phyloP scores from a whole-genome alignment of 2,888 invertebrate genomes.

The Philhelius pedissequus region DNA sequence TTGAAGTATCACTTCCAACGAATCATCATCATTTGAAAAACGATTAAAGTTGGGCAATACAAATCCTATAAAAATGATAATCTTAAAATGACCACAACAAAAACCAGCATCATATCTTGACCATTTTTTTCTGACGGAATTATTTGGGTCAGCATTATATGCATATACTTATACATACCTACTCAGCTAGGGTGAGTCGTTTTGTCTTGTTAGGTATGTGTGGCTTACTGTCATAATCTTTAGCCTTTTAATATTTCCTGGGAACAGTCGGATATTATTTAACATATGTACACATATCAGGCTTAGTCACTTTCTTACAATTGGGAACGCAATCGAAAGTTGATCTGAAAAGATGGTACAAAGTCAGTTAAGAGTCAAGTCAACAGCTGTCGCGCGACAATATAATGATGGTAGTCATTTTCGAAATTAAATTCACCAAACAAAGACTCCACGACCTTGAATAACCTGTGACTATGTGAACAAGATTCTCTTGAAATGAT shows the following conservation, averaged over 20 bases:
- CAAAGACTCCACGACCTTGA: slow-evolving; percentile 22
- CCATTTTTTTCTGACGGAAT: not conserved
- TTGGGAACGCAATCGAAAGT: slow-evolving; percentile 50
- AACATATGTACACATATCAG: not conserved
- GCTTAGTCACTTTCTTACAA: slow-evolving; percentile 9
- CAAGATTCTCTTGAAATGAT: not conserved
- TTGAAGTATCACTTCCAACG: not conserved
- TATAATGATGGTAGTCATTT: not conserved
- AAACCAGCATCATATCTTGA: not conserved
- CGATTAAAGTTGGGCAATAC: slow-evolving; percentile 15
- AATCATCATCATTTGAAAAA: slow-evolving; percentile 5
- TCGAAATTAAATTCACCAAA: slow-evolving; percentile 10
- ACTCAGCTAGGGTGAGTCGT: slow-evolving; percentile 3
- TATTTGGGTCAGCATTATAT: slow-evolving; percentile 33
- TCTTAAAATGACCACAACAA: slow-evolving; percentile 24
- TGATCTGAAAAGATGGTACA: not conserved
- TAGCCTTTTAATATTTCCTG: not conserved
- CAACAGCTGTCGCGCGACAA: slow-evolving; percentile 33
- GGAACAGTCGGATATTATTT: slow-evolving; percentile 9
- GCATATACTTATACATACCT: no score
- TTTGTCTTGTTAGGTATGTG: not conserved
- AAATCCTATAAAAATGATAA: slow-evolving; percentile 38
- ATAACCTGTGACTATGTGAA: not conserved
- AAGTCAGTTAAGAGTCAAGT: slow-evolving; percentile 17
- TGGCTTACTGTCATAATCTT: not conserved